Conservation (phyloP, 2,113 vertebrate genomes). For the Cathartes aura region DNA sequence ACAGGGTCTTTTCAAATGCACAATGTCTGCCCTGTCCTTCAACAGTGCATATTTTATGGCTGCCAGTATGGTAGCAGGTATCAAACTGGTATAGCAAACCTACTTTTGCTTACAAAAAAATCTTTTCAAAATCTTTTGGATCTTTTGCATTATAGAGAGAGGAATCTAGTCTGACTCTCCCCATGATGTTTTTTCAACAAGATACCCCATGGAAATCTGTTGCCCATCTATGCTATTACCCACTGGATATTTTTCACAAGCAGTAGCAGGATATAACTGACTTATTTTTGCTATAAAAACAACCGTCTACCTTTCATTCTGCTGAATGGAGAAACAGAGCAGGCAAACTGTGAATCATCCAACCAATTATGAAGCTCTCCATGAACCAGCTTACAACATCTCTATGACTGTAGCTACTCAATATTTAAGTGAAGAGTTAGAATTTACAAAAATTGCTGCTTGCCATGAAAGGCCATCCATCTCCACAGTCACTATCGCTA, state of each 20-base stretch:
- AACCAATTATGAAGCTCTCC: not conserved
- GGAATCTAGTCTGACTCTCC: not conserved
- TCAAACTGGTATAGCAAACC: not conserved
- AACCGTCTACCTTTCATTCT: not conserved
- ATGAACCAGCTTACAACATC: not conserved
- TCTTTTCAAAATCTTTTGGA: not conserved
- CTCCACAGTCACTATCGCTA: accelerated
- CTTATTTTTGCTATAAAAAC: not conserved
- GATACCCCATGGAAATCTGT: accelerated
- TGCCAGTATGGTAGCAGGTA: not conserved
- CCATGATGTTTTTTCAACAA: not conserved
- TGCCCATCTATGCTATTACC: not conserved
- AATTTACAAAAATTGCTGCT: not conserved
- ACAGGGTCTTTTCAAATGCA: not conserved
- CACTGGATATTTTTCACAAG: not conserved
- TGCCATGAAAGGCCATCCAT: not conserved
- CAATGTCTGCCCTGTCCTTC: not conserved
- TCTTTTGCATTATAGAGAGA: not conserved
- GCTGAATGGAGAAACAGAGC: not conserved
- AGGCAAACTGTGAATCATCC: not conserved
- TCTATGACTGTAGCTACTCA: not conserved
- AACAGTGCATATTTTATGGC: accelerated
- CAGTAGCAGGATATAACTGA: not conserved
- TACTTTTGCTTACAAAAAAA: not conserved
- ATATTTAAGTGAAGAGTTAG: not conserved